Evolutionary conservation across 1,140 invertebrate genomes (phyloP).

Genomic region (Drosophila seguyi): DNA sequence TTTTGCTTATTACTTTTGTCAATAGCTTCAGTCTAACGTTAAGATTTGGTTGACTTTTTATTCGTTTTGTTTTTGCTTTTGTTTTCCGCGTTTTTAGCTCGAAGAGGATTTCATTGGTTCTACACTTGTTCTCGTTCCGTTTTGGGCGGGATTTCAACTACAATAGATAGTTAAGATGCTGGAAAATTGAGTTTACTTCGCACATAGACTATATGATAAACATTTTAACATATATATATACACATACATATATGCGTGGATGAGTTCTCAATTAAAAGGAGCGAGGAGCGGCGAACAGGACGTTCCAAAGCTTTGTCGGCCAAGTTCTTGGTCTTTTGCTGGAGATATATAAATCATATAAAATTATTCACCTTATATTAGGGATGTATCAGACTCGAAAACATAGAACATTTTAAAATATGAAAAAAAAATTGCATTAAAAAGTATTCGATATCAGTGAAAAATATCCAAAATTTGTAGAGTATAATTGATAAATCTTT

Average conservation of each 20-base stretch:
- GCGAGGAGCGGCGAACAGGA: not conserved
- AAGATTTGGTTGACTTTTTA: conserved; percentile 64
- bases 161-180: conserved; percentile 23
- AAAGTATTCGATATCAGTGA: not conserved
- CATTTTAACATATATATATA: conserved; percentile 55
- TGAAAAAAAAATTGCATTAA: not conserved
- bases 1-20: conserved; percentile 44
- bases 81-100: conserved; percentile 21
- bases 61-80: conserved; percentile 21
- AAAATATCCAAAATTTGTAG: not conserved
- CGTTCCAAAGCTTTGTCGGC: conserved; percentile 4
- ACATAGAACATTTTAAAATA: not conserved
- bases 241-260: conserved; percentile 47
- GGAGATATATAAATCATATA: not conserved
- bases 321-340: conserved; percentile 4
- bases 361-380: not conserved
- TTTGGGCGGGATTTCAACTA: conserved; percentile 44
- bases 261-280: conserved; percentile 45
- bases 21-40: conserved; percentile 76
- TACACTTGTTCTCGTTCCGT: conserved; percentile 24
- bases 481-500: not conserved
- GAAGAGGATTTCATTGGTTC: conserved; percentile 56
- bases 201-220: conserved; percentile 78
- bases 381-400: not conserved
- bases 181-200: conserved; percentile 24